Evolutionary conservation across 1,140 invertebrate species (phyloP).

Genomic region (Aphaenogaster floridana): DNA sequence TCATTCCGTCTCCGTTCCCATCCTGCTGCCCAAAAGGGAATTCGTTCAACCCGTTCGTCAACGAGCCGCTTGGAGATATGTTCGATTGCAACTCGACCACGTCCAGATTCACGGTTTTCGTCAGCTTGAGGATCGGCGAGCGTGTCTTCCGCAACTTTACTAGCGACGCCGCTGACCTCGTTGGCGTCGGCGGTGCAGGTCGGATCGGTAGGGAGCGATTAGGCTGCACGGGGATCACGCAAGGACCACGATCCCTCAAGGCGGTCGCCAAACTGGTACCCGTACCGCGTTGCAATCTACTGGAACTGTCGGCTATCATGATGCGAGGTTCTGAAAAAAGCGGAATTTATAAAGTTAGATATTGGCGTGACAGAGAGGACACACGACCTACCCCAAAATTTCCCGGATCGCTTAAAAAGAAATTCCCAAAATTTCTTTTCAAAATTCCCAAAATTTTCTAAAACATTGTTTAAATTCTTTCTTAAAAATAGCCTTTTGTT

Average conservation of each 20-base stretch:
- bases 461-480: not conserved
- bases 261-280: constrained; percentile 71
- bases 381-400: not conserved
- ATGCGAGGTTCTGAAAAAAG: constrained; percentile 66
- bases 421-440: not conserved
- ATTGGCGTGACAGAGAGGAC: not conserved
- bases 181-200: constrained; percentile 76
- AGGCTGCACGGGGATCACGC: constrained; percentile 79
- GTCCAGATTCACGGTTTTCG: not conserved
- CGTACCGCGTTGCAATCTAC: constrained; percentile 28
- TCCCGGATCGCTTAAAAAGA: not conserved
- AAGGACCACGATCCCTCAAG: constrained; percentile 73
- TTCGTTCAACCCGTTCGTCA: not conserved
- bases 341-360: not conserved
- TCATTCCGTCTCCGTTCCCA: not conserved
- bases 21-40: not conserved
- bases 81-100: constrained; percentile 46
- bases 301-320: constrained; percentile 73
- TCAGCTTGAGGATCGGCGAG: constrained; percentile 30
- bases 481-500: not conserved
- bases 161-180: constrained; percentile 31
- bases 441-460: not conserved
- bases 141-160: constrained; percentile 45
- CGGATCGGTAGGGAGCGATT: constrained; percentile 80
- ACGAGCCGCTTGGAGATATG: not conserved